phyloP scores from a whole-genome alignment of 2,888 invertebrate genomes.

The Platypus cylindrus region DNA sequence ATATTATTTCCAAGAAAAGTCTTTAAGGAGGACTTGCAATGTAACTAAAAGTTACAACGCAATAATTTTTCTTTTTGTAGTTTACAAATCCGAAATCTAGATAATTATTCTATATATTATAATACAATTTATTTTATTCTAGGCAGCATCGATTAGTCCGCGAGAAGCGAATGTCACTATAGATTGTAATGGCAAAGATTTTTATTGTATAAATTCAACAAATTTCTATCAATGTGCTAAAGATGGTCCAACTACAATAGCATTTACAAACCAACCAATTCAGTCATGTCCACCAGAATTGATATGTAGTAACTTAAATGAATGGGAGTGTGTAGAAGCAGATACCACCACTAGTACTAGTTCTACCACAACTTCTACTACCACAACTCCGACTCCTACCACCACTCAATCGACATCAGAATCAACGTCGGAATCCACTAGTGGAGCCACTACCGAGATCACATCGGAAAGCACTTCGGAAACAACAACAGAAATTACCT shows the following conservation, averaged over 20 bases:
- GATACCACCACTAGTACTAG: constrained; percentile 12
- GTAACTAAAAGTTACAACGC: too few species aligned
- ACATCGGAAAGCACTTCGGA: not conserved
- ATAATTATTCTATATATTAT: too few species aligned
- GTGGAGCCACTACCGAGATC: not conserved
- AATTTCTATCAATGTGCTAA: constrained; percentile 18
- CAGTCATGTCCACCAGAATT: constrained; percentile 11
- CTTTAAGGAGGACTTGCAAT: too few species aligned
- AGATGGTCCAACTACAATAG: constrained; percentile 13
- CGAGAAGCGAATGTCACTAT: constrained; percentile 11
- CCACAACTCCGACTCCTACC: not conserved
- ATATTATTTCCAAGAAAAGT: too few species aligned
- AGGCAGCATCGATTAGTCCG: constrained; percentile 6
- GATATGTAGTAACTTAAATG: constrained; percentile 12
- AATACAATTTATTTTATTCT: too few species aligned
- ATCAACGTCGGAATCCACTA: not conserved
- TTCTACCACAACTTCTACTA: constrained; percentile 9
- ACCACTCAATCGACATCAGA: not conserved
- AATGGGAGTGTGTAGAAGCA: constrained; percentile 12
- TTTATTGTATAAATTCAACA: constrained; percentile 18
- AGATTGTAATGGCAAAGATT: constrained; percentile 17
- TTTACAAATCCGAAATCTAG: too few species aligned
- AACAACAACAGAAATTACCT: not conserved
- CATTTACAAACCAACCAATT: constrained; percentile 12
- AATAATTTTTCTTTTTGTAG: too few species aligned